Evolutionary conservation across 2,113 vertebrate species (phyloP).

Genomic region (Cercopithecus mona): DNA sequence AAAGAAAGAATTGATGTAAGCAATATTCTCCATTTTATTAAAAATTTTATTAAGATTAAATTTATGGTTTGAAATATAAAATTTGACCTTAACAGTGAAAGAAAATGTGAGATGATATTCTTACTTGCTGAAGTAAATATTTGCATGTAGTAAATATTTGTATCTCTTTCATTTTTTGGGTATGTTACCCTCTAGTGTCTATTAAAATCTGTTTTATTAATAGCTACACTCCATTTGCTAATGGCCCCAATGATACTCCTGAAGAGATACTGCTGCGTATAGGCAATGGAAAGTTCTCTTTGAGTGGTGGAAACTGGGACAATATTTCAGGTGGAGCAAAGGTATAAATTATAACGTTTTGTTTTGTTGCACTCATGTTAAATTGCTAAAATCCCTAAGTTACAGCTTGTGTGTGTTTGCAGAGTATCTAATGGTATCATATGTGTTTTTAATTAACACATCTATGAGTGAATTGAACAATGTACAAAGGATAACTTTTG

Average conservation of each 20-base stretch:
- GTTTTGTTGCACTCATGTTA: constrained; percentile 16
- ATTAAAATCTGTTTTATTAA: constrained; percentile 51
- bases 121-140: constrained; percentile 11
- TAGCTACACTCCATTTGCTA: constrained; percentile 97
- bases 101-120: neutral
- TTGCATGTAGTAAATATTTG: neutral
- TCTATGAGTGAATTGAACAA: neutral
- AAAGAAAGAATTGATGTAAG: neutral
- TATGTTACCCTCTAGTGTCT: neutral
- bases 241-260: constrained; percentile 96
- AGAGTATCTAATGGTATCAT: constrained; percentile 18
- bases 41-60: neutral
- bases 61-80: constrained; percentile 34
- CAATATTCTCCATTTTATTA: neutral
- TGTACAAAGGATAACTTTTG: neutral
- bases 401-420: neutral
- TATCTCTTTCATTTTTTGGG: neutral
- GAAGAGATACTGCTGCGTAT: constrained; percentile 96
- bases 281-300: constrained; percentile 96
- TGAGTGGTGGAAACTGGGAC: constrained; percentile 98
- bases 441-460: constrained; percentile 2
- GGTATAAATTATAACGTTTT: constrained; percentile 85
- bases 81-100: neutral
- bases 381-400: constrained; percentile 37
- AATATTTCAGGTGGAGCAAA: constrained; percentile 97